phyloP scores from a whole-genome alignment of 2,113 vertebrate species.

The Gymnobelideus leadbeateri region DNA sequence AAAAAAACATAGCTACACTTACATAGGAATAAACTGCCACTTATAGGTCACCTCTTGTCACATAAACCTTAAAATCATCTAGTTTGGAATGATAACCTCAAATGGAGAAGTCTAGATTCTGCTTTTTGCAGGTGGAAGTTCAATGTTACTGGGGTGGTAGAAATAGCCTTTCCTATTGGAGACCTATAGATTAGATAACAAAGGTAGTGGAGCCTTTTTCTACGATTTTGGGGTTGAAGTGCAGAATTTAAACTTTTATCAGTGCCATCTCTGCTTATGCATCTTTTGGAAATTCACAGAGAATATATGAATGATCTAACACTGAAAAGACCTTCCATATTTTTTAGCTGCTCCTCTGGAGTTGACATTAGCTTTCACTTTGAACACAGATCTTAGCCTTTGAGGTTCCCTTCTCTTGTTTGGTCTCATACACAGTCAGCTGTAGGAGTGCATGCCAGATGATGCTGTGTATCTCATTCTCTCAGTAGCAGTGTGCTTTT shows the following conservation, averaged over 20 bases:
- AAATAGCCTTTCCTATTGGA: neutral
- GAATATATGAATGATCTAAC: neutral
- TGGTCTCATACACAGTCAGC: constrained; percentile 55
- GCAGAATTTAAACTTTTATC: neutral
- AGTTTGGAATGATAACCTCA: neutral
- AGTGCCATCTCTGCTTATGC: neutral
- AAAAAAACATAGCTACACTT: constrained; percentile 51
- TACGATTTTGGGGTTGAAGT: neutral
- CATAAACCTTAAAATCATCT: neutral
- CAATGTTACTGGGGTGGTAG: neutral
- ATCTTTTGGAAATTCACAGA: neutral
- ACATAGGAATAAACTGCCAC: constrained; percentile 44
- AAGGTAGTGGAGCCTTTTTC: neutral
- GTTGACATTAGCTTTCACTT: constrained; percentile 74
- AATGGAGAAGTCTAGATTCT: neutral
- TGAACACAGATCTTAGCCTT: constrained; percentile 69
- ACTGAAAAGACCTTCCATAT: neutral
- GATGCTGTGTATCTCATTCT: constrained; percentile 64
- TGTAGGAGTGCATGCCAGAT: constrained; percentile 70
- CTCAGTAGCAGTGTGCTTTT: constrained; percentile 53
- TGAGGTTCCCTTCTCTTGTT: constrained; percentile 44
- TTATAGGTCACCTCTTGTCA: neutral
- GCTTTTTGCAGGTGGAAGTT: neutral
- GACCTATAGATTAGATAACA: neutral
- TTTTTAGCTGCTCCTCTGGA: neutral